Base-by-base conservation (phyloP, 2,888 invertebrate genomes). In the Rhopalosiphum nymphaeae region DNA sequence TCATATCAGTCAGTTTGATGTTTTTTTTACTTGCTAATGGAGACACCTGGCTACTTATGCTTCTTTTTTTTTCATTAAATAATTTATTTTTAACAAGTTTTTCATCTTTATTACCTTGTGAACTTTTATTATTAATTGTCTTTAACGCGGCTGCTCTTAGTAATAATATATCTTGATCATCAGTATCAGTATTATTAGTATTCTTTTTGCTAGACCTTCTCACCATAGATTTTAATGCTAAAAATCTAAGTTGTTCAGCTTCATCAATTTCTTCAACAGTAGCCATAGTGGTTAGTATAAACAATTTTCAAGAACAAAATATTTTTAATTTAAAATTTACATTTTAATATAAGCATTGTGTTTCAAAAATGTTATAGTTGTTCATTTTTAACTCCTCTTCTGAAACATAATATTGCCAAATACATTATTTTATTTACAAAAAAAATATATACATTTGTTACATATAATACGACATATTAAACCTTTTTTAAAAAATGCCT, bases 191-290 rank as follows among this genome's bases (percentile, higher is more conserved):
- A 1, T 53, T 67, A 21, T 11, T 91, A 11, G 16, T 94, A 67
- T 86, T 49, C 10, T 42, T 91, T 29, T 78, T 78, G 78, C 21
- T 78, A 21, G 90, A 61, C 3, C 94, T 67, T 44, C 49, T 94
- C 3, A 91, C 94, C 91, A 94, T 94, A 53, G 94, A 94, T 67
- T 94, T 53, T 49, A 94, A 90, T 61, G 94, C 94, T 84, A 94
- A 78, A 9, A 86, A 86, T 90, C 94, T 89, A 87, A 94, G 94
- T 85, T 94, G 49, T 7, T 90, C 94, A 42, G 94, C 94, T 90
- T 94, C 94, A 36, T 94, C 94, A 87, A 26, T 53, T 16, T 91
- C 94, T 85, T 94, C 94, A 25, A 53, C 44, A 84, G 89, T 94
- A 42, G 61, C 91, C 94, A 94, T 94, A 26, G 21, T 61, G 46